phyloP scores from a whole-genome alignment of 1,140 invertebrate genomes.

The Batillaria attramentaria region DNA sequence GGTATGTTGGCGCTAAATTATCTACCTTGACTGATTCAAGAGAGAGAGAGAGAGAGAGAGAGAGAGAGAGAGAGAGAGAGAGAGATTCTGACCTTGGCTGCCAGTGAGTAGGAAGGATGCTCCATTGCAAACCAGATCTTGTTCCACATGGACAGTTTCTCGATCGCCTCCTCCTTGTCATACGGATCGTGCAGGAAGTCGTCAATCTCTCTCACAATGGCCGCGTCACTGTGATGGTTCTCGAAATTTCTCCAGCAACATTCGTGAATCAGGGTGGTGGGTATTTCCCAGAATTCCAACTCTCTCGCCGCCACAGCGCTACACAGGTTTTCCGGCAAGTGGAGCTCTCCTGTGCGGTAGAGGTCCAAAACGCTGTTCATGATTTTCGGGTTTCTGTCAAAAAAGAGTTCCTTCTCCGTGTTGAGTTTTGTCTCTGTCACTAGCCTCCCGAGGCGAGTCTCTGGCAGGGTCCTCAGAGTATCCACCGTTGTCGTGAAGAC shows the following conservation, averaged over 20 bases:
- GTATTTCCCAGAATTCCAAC: slow-evolving; percentile 26
- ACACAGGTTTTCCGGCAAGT: slow-evolving; percentile 27
- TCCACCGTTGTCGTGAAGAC: background rate
- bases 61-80: no score
- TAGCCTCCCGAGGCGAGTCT: slow-evolving; percentile 14
- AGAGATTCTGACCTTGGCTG: background rate
- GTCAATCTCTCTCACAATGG: slow-evolving; percentile 21
- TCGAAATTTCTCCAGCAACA: slow-evolving; percentile 17
- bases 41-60: no score
- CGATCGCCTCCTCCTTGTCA: background rate
- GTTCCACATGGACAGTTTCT: slow-evolving; percentile 1
- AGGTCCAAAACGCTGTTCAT: slow-evolving; percentile 34
- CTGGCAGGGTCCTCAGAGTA: background rate
- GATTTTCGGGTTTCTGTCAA: slow-evolving; percentile 37
- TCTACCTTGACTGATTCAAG: no score
- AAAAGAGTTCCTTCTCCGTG: slow-evolving; percentile 11
- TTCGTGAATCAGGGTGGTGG: background rate
- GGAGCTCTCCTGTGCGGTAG: slow-evolving; percentile 33
- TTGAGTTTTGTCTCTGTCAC: background rate
- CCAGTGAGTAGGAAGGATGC: background rate
- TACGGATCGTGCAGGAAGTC: background rate
- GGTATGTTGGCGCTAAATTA: no score
- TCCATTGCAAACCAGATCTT: slow-evolving; percentile 17
- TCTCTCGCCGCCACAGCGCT: slow-evolving; percentile 5
- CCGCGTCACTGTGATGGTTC: background rate